phyloP scores from a whole-genome alignment of 2,888 invertebrate genomes.

The Chloroclystis v-ata region DNA sequence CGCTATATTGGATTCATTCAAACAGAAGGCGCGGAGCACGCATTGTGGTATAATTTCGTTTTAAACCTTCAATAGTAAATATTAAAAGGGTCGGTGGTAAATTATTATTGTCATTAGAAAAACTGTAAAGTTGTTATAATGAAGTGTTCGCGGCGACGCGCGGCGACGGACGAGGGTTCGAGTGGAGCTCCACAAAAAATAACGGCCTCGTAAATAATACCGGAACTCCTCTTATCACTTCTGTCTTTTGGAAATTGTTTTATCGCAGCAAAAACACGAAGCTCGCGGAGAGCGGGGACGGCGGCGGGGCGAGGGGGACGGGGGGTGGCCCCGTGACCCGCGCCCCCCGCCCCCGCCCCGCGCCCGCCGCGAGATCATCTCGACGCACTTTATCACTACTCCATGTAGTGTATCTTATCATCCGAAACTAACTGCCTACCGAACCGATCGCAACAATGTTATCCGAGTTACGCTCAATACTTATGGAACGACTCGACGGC shows the following conservation, averaged over 20 bases:
- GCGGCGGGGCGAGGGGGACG: constrained; percentile 27
- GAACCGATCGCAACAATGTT: too few species aligned
- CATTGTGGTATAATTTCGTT: too few species aligned
- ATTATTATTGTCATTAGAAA: constrained; percentile 47
- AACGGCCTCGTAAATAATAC: constrained; percentile 39
- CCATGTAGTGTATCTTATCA: constrained; percentile 7
- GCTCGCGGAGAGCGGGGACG: constrained; percentile 21
- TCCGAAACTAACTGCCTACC: constrained; percentile 14
- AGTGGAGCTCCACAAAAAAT: constrained; percentile 32
- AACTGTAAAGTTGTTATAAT: constrained; percentile 42
- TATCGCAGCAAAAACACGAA: constrained; percentile 47
- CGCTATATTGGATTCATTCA: too few species aligned
- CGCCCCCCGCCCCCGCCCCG: constrained; percentile 34
- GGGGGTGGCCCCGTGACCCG: constrained; percentile 32
- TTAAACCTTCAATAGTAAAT: too few species aligned
- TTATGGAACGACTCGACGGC: too few species aligned
- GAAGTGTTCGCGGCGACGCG: constrained; percentile 22
- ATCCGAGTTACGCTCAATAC: constrained; percentile 1
- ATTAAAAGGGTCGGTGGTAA: constrained; percentile 37
- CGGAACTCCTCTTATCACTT: constrained; percentile 44
- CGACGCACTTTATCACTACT: constrained; percentile 20
- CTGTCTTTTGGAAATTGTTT: constrained; percentile 42
- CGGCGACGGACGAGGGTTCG: constrained; percentile 60
- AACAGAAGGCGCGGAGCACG: too few species aligned
- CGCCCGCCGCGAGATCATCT: constrained; percentile 35